phyloP scores from a whole-genome alignment of 2,888 invertebrate species.

The Melanostoma mellinum region DNA sequence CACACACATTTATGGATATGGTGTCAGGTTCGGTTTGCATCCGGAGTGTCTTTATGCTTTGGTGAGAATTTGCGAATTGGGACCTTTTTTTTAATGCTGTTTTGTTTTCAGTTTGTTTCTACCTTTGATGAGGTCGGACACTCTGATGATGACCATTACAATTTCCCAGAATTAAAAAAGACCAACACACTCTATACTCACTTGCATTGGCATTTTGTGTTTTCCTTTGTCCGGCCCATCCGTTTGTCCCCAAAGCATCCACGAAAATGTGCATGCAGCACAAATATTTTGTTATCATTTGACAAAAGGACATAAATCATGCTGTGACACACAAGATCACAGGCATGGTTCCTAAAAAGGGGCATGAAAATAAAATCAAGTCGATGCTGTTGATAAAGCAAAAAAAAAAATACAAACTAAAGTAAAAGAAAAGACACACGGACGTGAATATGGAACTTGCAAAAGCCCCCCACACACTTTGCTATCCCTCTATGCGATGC shows the following conservation, averaged over 20 bases:
- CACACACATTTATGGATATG: constrained; percentile 61
- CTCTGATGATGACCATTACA: constrained; percentile 69
- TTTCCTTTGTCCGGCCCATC: neutral
- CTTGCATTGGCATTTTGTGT: constrained; percentile 38
- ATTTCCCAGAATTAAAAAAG: constrained; percentile 60
- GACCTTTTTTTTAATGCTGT: constrained; percentile 19
- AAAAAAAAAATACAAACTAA: neutral
- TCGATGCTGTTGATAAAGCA: constrained; percentile 24
- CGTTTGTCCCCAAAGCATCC: neutral
- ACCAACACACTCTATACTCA: constrained; percentile 12
- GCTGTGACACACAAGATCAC: constrained; percentile 72
- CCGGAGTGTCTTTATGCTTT: constrained; percentile 47
- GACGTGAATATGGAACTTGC: constrained; percentile 24
- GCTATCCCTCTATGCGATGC: constrained; percentile 1
- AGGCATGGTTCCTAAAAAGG: constrained; percentile 62
- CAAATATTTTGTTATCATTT: constrained; percentile 72
- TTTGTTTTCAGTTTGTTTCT: constrained; percentile 30
- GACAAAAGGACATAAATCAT: constrained; percentile 72
- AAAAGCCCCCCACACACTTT: constrained; percentile 25
- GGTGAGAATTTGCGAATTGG: constrained; percentile 21
- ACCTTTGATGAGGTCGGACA: constrained; percentile 63
- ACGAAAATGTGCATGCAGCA: constrained; percentile 58
- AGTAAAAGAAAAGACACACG: neutral
- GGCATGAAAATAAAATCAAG: constrained; percentile 57
- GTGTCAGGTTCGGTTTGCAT: constrained; percentile 62